Conservation (phyloP, 2,888 invertebrate species). For the Spisula subtruncata region DNA sequence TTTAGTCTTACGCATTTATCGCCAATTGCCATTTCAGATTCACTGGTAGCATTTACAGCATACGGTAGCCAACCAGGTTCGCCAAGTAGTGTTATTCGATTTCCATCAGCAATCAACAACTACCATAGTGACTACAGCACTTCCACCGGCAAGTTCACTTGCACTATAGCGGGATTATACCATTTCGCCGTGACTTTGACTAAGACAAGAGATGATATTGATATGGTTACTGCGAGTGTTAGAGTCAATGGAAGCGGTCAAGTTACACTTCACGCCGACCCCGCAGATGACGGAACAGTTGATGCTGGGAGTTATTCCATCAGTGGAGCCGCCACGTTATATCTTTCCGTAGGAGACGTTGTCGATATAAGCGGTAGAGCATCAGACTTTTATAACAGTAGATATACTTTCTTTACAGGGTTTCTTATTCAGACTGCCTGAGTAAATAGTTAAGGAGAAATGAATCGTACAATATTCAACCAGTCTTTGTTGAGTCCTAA, state of each 20-base stretch:
- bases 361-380: background rate
- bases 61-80: background rate
- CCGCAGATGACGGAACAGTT: background rate
- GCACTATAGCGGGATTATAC: background rate
- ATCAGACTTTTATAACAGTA: background rate
- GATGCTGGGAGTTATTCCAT: background rate
- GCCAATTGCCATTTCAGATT: too few species aligned
- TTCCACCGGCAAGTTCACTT: background rate
- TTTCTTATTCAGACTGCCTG: background rate
- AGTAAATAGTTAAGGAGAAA: too few species aligned
- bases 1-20: too few species aligned
- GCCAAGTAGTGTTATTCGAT: background rate
- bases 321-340: background rate
- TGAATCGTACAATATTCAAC: too few species aligned
- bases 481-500: too few species aligned
- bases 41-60: background rate
- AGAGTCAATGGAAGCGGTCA: background rate
- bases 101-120: background rate
- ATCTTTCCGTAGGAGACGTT: background rate
- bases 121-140: background rate
- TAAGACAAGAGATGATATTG: background rate
- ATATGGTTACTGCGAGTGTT: background rate
- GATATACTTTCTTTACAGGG: background rate
- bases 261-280: background rate
- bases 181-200: slow-evolving; percentile 23